Base-by-base conservation (phyloP, 2,888 invertebrate species). In the Trissoscelio sp. region DNA sequence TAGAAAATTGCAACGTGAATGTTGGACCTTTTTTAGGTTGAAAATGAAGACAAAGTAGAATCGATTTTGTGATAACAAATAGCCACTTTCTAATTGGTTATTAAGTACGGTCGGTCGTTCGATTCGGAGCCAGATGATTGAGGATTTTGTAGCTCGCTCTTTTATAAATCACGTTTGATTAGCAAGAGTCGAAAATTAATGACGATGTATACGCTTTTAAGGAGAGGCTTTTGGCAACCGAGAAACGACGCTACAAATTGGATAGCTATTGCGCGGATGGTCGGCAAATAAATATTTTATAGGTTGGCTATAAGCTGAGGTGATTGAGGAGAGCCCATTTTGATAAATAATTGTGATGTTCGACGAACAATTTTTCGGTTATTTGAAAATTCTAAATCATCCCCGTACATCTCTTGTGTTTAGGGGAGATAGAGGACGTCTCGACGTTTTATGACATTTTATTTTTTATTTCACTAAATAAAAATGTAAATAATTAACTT, bases 151-250 rank as follows among this genome's bases (percentile, higher is more conserved):
- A 31, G 62, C 57, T 14, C n/a, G 24, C 16, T n/a, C 34, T 4
- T 62, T 73, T 44, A 70, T 73, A 62, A 73, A 73, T 73, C 73
- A 73, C 44, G 44, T 42, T 73, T 73, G 73, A 73, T 73, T 73
- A 55, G 14, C 24, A 16, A 20, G 34, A 42, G 62, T 62, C 73
- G 14, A 9, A 62, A 73, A 55, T 73, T 73, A 44, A 73, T 53
- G 60, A 73, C 62, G 51, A 72, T 48, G 46, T 72, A 72, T 62
- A 31, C 51, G 60, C 24, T 73, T 73, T 73, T 73, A 73, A 72
- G 72, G 57, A 57, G 55, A 55, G 11, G 55, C 55, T 55, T 55
- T 34, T 9, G 28, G 12, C 9, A 9, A 18, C 18, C 34, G 1
- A 2, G 34, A 34, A 34, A 34, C 11, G 34, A 9, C 11, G 34